Evolutionary conservation across 2,113 vertebrate genomes (phyloP), one percentile per base, ranked within the genome.

Genomic region (Tyto alba): DNA sequence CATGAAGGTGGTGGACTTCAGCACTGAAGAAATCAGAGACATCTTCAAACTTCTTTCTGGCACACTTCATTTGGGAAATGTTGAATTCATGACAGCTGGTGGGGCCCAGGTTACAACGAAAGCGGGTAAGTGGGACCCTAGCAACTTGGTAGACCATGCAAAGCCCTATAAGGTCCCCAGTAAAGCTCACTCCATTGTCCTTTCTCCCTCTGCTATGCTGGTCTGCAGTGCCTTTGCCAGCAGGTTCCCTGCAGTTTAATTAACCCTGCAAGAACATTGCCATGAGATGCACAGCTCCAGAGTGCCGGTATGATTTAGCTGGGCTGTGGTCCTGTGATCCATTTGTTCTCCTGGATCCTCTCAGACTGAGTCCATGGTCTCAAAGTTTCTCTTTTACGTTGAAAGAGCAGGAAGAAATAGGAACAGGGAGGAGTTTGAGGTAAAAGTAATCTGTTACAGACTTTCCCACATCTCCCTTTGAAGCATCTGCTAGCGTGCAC

Each of bases 41-140:
- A 98, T 99, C 66, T 99, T 99, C 97, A 99, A 98, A 95, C 97
- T 99, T 92, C 98, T 99, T 79, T 99, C 99, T 77, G 99, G 98
- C 26, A 98, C 99, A 13, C 98, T 99, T 79, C 99, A 99, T 96
- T 97, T 99, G 97, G 99, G 99, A 87, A 99, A 99, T 4, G 96
- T 99, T 68, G 99, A 99, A 75, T 99, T 99, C 95, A 99, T 99
- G 99, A 99, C 99, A 9, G 99, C 99, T 23, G 99, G 99, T 1
- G 99, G 99, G 36, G 99, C 99, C 81, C 99, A 99, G 91, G 94
- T 99, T 92, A 99, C 98, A 59, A 99, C 98, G 5, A 99, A 99
- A 98, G 98, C 97, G 16, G 99, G 99, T 99, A 95, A 53, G 71
- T 59, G 43, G 38, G 16, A 73, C 26, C 13, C 17, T 84, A 29